Base-by-base conservation (phyloP, 1,140 invertebrate species). In the Yoshiicerus persimilis region DNA sequence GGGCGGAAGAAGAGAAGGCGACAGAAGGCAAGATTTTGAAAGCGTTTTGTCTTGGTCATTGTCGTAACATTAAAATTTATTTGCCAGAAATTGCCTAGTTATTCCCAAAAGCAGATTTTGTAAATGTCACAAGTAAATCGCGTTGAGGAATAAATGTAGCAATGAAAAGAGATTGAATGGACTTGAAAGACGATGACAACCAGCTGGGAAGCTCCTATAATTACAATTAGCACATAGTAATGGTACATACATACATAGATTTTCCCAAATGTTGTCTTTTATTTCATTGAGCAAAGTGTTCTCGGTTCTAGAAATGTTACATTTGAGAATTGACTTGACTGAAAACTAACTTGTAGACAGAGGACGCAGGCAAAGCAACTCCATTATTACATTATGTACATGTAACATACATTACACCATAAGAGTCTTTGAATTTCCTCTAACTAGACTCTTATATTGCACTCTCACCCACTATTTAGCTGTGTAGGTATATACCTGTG, bases 181-280 rank as follows among this genome's bases (percentile, higher is more conserved):
- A 70, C 27, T 10, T 32, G 10, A 70, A 70, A 27, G 30, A 70
- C 27, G 25, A 70, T 70, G 66, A 70, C 13, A 80, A 80, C 34
- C 34, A 80, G 75, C 34, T 36, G 75, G 75, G 75, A 80, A 20
- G 34, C 16, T 36, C 34, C 32, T 80, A 80, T 36, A 80, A 34
- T 80, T 80, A 80, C 75, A 80, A 80, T 80, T 80, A 80, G 75
- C 75, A 80, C 75, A 38, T 80, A 80, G 32, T 80, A 80, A 80
- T 34, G 23, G 27, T 80, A 36, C 34, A 80, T 0, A 36, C 13
- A 77, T n/a, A 80, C 30, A 80, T 36, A 80, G 32, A 80, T 36
- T n/a, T 56, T 0, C 20, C n/a, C 47, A 56, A 56, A 56, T 56
- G 47, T 56, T 56, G 47, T 56, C 16, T 56, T 56, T 56, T 56